Percentiles rank a stretch among this genome's conserved stretches.
Conservation (phyloP, 2,113 vertebrate species). For the Ictidomys tridecemlineatus region DNA sequence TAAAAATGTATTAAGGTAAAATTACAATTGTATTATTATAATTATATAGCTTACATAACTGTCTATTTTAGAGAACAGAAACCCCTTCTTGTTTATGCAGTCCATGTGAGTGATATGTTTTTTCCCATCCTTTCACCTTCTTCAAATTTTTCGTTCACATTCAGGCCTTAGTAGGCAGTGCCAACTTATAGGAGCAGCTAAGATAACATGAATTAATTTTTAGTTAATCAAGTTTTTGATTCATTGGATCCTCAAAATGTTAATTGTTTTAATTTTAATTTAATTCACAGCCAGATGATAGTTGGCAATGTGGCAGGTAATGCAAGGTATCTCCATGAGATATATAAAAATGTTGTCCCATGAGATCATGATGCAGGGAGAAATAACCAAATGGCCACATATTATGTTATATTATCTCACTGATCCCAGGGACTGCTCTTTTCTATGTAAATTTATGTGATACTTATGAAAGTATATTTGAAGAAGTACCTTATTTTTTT, state of each 20-base stretch:
- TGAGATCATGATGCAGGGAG: not conserved
- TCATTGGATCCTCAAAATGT: not conserved
- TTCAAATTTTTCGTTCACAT: conserved; percentile 23
- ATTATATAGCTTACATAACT: no score
- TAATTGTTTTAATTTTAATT: no score
- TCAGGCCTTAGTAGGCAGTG: not conserved
- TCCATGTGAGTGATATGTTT: no score
- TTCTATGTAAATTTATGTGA: not conserved
- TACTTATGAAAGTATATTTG: not conserved
- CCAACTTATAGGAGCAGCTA: not conserved
- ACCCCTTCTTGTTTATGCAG: no score
- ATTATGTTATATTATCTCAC: not conserved
- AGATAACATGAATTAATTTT: not conserved
- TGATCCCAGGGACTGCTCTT: not conserved
- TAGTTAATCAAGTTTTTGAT: not conserved
- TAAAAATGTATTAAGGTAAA: no score
- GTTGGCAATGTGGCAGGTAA: not conserved
- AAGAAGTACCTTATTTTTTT: not conserved
- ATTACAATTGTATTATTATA: no score
- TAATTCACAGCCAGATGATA: not conserved
- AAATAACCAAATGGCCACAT: not conserved
- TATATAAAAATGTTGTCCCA: not conserved
- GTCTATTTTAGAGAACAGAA: no score
- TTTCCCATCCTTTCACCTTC: no score
- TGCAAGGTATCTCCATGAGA: not conserved